Base-by-base conservation (phyloP, 2,113 vertebrate species). In the Hypomesus transpacificus region DNA sequence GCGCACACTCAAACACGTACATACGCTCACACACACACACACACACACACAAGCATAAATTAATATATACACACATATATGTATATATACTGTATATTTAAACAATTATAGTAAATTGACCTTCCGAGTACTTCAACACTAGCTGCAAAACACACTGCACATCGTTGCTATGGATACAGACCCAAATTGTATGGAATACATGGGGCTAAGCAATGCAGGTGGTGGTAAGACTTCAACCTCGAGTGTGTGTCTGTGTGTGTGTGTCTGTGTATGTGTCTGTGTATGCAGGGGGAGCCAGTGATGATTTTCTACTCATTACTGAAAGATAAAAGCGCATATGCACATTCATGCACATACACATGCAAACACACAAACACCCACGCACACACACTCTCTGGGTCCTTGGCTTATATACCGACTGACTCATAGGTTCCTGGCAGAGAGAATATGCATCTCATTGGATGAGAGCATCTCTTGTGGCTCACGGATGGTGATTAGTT, bases 81-180 rank as follows among this genome's bases (percentile, higher is more conserved):
- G n/a, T 16, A 20, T 24, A 31, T 50, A 28, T 24, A 46, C 22
- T 53, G 50, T 51, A 68, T 53, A 56, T 54, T 26, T 51, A 34
- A 34, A 34, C 31, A 34, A 6, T 34, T 7, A 1, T 34, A 34
- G 4, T 34, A 34, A 34, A 4, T 34, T 34, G 31, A 7, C 3
- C 31, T 34, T 34, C 4, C 7, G 31, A 7, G 31, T 34, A 34
- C 31, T 34, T 34, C 31, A 34, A 34, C 31, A 14, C 39, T 50
- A 54, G 13, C 56, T 11, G 63, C 21, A 68, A 24, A 46, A 18
- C 24, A 28, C 34, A 61, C 61, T 53, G 73, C 67, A 62, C 52
- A 31, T 53, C 51, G 71, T 78, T 74, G 62, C 76, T 50, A 78
- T 78, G 76, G 71, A 65, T 52, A 78, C 61, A 11, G 31, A 34